These are phyloP conservation scores for Chrysomela aeneicollis DNA, from an alignment of 2,888 invertebrate genomes.

Conservation along the genomic window DNA sequence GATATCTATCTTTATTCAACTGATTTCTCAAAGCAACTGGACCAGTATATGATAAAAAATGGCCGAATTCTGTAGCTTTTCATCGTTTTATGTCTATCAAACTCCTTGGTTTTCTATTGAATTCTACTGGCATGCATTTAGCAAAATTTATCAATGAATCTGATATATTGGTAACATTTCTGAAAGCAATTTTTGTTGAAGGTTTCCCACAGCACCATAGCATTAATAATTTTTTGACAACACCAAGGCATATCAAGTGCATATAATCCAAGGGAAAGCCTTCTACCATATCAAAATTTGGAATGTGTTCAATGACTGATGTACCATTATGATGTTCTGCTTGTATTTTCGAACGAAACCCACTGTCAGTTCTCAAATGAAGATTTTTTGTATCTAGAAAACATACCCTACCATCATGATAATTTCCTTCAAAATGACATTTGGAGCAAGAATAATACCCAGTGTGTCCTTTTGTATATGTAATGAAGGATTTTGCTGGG, in stretches of 20 bases:
- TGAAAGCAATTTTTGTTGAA: too few relatives aligned
- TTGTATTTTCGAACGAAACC: conserved; percentile 27
- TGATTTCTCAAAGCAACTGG: too few relatives aligned
- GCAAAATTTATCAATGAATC: too few relatives aligned
- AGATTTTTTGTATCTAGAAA: not conserved
- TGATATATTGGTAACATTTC: too few relatives aligned
- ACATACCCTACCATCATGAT: conserved; percentile 18
- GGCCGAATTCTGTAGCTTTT: too few relatives aligned
- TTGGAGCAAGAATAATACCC: conserved; percentile 34
- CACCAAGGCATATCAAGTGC: not conserved
- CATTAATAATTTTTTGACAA: too few relatives aligned
- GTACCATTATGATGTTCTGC: conserved; percentile 33
- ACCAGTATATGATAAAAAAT: too few relatives aligned
- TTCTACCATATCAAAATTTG: conserved; percentile 5
- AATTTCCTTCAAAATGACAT: conserved; percentile 27
- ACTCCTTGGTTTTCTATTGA: not conserved
- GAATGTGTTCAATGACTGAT: conserved; percentile 29
- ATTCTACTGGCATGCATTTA: not conserved
- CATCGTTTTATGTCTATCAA: too few relatives aligned
- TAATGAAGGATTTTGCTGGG: conserved; percentile 35
- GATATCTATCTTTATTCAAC: too few relatives aligned
- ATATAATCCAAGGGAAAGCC: not conserved
- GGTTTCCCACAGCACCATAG: not conserved
- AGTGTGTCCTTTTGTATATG: conserved; percentile 32
- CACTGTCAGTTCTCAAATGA: conserved; percentile 25